phyloP scores from a whole-genome alignment of 2,797 vertebrate genomes.

The Rhabdophis nuchalis region DNA sequence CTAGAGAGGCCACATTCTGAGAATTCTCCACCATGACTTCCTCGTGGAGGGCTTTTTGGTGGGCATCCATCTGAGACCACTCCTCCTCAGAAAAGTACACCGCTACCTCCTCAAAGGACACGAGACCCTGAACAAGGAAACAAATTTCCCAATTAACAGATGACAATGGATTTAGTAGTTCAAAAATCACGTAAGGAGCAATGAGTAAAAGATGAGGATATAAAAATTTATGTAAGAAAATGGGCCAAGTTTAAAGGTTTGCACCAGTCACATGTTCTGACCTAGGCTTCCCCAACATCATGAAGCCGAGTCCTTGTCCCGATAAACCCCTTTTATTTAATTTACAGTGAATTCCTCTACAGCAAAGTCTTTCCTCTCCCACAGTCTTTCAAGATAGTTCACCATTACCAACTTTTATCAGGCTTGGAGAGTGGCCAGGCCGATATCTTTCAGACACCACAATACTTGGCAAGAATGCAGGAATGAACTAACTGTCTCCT shows the following conservation, averaged over 20 bases:
- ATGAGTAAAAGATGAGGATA: not conserved
- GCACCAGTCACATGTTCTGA: not conserved
- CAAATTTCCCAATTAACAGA: not conserved
- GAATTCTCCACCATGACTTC: not conserved
- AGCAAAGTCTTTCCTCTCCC: too few species aligned
- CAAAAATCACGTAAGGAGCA: not conserved
- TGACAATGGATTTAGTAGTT: not conserved
- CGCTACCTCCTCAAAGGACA: slow-evolving; percentile 24
- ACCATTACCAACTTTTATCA: too few species aligned
- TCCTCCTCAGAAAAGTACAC: not conserved
- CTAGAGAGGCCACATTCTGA: not conserved
- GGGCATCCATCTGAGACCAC: not conserved
- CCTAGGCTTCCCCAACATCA: too few species aligned
- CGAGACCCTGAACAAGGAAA: not conserved
- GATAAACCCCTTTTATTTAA: too few species aligned
- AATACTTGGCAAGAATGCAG: too few species aligned
- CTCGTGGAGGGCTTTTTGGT: not conserved
- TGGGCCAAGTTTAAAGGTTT: not conserved
- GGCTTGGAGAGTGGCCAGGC: too few species aligned
- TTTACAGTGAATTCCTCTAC: too few species aligned
- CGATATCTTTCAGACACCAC: too few species aligned
- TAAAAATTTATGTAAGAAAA: not conserved
- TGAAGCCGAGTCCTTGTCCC: too few species aligned
- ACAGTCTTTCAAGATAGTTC: too few species aligned
- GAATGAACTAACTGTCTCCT: too few species aligned